These are phyloP conservation scores for Leucopsar rothschildi DNA, from an alignment of 2,113 vertebrate genomes.

Conservation along the genomic window DNA sequence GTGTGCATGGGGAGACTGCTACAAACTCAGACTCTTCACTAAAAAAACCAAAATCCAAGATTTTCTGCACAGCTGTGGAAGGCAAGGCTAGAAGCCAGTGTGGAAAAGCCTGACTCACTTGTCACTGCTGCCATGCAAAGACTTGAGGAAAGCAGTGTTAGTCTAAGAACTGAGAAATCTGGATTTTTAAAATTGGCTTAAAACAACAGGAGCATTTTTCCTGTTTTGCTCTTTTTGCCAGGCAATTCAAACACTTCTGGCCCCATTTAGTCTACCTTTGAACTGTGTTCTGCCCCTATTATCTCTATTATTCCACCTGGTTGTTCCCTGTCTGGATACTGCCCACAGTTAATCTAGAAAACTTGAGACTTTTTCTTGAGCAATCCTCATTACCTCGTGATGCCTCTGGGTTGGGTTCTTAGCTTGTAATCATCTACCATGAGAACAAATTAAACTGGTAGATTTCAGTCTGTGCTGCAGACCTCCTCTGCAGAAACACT, in stretches of 20 bases:
- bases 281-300: background rate
- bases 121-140: background rate
- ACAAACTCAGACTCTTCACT: constrained; percentile 7
- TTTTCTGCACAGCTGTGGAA: constrained; percentile 7
- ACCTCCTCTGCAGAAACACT: background rate
- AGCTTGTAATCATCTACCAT: background rate
- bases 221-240: background rate
- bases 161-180: background rate
- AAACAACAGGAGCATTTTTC: background rate
- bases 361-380: background rate
- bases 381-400: background rate
- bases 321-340: background rate
- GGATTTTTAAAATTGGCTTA: background rate
- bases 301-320: background rate
- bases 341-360: background rate
- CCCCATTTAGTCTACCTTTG: background rate
- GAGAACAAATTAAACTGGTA: background rate
- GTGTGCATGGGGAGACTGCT: background rate
- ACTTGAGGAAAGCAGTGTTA: background rate
- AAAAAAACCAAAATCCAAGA: background rate
- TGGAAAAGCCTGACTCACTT: background rate
- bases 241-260: background rate
- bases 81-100: background rate
- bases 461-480: background rate
- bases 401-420: background rate